These are phyloP conservation scores for Zonitis immaculata DNA, from an alignment of 2,888 invertebrate genomes.

Conservation along the genomic window DNA sequence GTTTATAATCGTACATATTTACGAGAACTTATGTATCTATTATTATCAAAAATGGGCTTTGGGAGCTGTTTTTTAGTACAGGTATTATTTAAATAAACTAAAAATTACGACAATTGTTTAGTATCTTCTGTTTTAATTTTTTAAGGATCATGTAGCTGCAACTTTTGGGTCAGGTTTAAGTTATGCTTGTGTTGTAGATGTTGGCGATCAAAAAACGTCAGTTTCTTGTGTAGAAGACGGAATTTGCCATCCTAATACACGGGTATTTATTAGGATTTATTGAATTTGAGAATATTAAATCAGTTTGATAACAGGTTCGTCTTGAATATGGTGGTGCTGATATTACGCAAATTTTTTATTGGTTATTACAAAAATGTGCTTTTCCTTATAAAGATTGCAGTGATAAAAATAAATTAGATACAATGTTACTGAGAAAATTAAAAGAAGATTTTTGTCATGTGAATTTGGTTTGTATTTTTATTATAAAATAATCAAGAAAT, in stretches of 20 bases:
- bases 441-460: constrained; percentile 91
- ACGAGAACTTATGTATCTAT: constrained; percentile 74
- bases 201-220: constrained; percentile 93
- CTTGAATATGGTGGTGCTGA: constrained; percentile 90
- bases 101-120: too few species aligned
- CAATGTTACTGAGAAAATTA: constrained; percentile 71
- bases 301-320: constrained; percentile 47
- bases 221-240: constrained; percentile 97
- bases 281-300: neutral
- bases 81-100: too few species aligned
- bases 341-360: constrained; percentile 82
- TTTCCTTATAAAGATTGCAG: constrained; percentile 84
- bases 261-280: constrained; percentile 48
- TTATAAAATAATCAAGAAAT: neutral
- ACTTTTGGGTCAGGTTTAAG: constrained; percentile 79
- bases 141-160: constrained; percentile 82
- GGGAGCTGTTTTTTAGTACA: constrained; percentile 67
- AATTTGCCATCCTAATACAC: constrained; percentile 82
- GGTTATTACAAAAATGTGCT: constrained; percentile 83
- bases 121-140: too few species aligned
- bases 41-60: constrained; percentile 79
- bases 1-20: constrained; percentile 82
- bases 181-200: constrained; percentile 90
- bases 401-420: constrained; percentile 70
- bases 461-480: constrained; percentile 57